Conservation (phyloP, 2,888 invertebrate genomes). For the Oscheius sp. region DNA sequence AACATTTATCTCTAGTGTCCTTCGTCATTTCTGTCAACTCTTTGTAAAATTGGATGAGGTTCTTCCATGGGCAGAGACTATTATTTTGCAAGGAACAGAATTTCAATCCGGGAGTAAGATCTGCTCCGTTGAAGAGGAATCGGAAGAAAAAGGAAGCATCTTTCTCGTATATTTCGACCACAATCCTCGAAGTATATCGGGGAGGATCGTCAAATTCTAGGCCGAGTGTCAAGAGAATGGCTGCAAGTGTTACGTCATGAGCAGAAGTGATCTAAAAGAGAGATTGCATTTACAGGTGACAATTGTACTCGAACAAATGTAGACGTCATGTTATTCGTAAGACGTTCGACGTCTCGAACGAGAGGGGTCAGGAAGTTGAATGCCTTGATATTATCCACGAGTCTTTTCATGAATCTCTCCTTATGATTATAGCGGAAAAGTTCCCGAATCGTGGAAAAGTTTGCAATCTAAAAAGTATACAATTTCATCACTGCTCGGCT, state of each 20-base stretch:
- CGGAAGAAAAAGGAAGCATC: not conserved
- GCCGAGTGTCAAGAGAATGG: slow-evolving; percentile 47
- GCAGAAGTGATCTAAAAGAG: slow-evolving; percentile 48
- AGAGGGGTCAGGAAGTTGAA: slow-evolving; percentile 6
- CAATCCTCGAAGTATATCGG: slow-evolving; percentile 85
- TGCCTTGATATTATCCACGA: slow-evolving; percentile 1
- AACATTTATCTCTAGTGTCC: no score
- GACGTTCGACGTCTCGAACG: not conserved
- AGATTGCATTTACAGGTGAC: not conserved
- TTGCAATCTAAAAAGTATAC: not conserved
- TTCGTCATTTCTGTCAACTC: no score
- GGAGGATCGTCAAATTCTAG: slow-evolving; percentile 73
- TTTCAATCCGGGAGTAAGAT: not conserved
- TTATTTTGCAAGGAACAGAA: no score
- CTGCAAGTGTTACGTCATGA: slow-evolving; percentile 48
- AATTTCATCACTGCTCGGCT: not conserved
- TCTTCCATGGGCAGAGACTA: no score
- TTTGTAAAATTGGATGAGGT: no score
- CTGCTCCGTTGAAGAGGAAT: not conserved
- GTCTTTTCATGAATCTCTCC: not conserved
- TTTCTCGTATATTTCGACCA: slow-evolving; percentile 79
- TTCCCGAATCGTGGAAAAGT: not conserved
- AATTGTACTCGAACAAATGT: not conserved
- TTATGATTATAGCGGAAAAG: not conserved
- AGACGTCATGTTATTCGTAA: not conserved